A percentile compares a stretch with the other conserved stretches of the same genome.
These are phyloP conservation scores for Polylopha cassiicola DNA, from an alignment of 2,888 invertebrate genomes.

Conservation along the genomic window DNA sequence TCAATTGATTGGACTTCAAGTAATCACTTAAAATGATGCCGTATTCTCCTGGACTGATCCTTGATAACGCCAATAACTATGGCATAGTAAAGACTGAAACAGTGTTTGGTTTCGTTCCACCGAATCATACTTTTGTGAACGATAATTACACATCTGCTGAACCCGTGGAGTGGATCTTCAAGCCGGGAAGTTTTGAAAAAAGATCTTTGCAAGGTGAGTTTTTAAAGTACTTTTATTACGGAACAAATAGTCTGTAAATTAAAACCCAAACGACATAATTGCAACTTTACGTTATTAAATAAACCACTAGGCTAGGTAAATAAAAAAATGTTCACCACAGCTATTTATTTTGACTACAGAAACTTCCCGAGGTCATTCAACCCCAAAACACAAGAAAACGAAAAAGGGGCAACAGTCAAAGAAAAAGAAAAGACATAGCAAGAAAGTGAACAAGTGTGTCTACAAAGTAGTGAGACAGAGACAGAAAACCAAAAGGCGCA, in stretches of 20 bases:
- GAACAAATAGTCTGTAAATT: no score
- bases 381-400: constrained; percentile 24
- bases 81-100: constrained; percentile 60
- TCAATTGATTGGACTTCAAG: neutral
- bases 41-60: constrained; percentile 47
- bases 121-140: constrained; percentile 37
- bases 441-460: constrained; percentile 54
- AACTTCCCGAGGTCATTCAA: constrained; percentile 7
- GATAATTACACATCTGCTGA: constrained; percentile 40
- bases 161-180: constrained; percentile 51
- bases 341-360: neutral
- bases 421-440: constrained; percentile 28
- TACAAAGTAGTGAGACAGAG: constrained; percentile 51
- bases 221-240: neutral
- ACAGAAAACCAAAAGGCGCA: constrained; percentile 34
- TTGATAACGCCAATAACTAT: constrained; percentile 52
- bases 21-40: constrained; percentile 43
- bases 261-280: no score
- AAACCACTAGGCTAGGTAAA: no score
- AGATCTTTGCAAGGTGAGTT: constrained; percentile 50
- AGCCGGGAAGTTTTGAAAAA: constrained; percentile 42
- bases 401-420: constrained; percentile 26
- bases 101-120: constrained; percentile 46
- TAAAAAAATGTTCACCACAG: no score
- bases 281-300: no score